Conservation (phyloP, 2,797 vertebrate genomes). For the Enteromius anoplus region DNA sequence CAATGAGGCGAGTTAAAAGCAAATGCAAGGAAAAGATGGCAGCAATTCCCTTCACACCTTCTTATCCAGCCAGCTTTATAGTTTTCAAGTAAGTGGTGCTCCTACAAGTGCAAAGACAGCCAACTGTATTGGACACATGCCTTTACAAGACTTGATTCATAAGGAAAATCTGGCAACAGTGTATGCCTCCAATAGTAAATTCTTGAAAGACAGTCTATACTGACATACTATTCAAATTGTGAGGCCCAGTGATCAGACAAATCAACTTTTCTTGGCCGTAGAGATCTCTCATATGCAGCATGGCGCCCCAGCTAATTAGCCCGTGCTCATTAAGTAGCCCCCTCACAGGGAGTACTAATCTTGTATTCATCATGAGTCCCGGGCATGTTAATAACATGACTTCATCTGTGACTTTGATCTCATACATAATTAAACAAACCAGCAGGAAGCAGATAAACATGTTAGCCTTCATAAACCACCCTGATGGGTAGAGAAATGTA, state of each 20-base stretch:
- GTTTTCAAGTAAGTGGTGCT: not conserved
- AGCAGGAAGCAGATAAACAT: conserved; percentile 31
- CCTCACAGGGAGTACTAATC: conserved; percentile 42
- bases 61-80: not conserved
- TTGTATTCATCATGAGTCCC: conserved; percentile 40
- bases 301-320: conserved; percentile 50
- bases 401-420: conserved; percentile 46
- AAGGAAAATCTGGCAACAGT: conserved; percentile 23
- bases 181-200: conserved; percentile 20
- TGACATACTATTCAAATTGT: too few relatives aligned
- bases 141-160: conserved; percentile 22
- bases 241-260: not conserved
- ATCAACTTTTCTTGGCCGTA: conserved; percentile 15
- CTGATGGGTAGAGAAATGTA: not conserved
- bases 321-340: conserved; percentile 46
- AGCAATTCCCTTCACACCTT: not conserved
- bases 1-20: not conserved
- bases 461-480: conserved; percentile 32
- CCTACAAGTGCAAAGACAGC: conserved; percentile 8
- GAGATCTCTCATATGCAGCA: conserved; percentile 13
- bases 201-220: not conserved
- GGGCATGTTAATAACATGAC: conserved; percentile 46
- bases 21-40: conserved; percentile 17
- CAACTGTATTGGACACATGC: conserved; percentile 5
- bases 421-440: conserved; percentile 52